Percentiles rank a stretch among this genome's conserved stretches.
These are phyloP conservation scores for Andrena flavipes DNA, from an alignment of 2,888 invertebrate species.

Conservation along the genomic window DNA sequence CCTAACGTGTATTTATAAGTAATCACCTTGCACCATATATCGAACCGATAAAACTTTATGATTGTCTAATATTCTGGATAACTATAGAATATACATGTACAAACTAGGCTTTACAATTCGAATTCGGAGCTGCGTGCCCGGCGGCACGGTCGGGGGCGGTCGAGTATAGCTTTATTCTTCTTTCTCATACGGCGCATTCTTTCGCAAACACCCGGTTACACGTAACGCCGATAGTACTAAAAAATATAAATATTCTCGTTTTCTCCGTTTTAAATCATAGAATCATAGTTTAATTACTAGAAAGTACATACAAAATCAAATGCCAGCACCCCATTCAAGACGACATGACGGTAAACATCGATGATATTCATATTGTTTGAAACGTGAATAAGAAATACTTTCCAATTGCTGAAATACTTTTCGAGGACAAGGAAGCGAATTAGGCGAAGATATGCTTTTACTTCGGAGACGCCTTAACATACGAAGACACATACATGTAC, in stretches of 20 bases:
- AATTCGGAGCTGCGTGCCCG: slow-evolving; percentile 38
- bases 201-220: slow-evolving; percentile 44
- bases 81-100: slow-evolving; percentile 50
- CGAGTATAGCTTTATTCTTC: slow-evolving; percentile 52
- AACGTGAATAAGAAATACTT: slow-evolving; percentile 26
- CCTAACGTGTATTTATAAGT: slow-evolving; percentile 44
- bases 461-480: slow-evolving; percentile 11
- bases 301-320: slow-evolving; percentile 64
- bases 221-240: slow-evolving; percentile 69
- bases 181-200: slow-evolving; percentile 19
- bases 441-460: slow-evolving; percentile 8
- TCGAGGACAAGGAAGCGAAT: background rate
- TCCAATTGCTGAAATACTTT: slow-evolving; percentile 11
- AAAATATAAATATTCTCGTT: slow-evolving; percentile 69
- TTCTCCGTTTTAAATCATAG: slow-evolving; percentile 60
- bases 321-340: slow-evolving; percentile 68
- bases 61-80: slow-evolving; percentile 66
- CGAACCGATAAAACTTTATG: slow-evolving; percentile 62
- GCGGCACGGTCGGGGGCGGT: slow-evolving; percentile 29
- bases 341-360: background rate
- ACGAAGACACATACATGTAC: background rate
- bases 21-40: slow-evolving; percentile 60
- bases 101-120: slow-evolving; percentile 39
- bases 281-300: slow-evolving; percentile 52
- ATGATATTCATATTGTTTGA: background rate